These are phyloP conservation scores for Andricus grossulariae DNA, from an alignment of 1,140 invertebrate species.

Conservation along the genomic window DNA sequence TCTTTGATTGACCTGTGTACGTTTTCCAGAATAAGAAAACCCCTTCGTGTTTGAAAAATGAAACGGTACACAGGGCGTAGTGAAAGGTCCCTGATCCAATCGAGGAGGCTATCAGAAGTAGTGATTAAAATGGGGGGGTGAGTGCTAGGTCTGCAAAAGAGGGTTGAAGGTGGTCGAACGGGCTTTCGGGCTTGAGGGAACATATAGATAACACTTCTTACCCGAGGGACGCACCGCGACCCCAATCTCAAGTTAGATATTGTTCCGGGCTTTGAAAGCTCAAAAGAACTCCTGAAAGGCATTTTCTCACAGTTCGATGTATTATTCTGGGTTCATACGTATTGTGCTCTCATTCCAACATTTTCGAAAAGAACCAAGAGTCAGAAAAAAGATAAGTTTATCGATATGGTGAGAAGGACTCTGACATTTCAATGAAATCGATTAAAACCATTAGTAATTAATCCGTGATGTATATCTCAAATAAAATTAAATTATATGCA, in stretches of 20 bases:
- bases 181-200: slow-evolving; percentile 60
- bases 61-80: slow-evolving; percentile 43
- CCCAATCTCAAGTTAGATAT: slow-evolving; percentile 71
- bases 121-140: slow-evolving; percentile 64
- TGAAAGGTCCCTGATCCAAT: slow-evolving; percentile 61
- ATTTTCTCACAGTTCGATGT: slow-evolving; percentile 66
- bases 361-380: neutral
- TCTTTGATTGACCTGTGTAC: too few species aligned
- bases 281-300: slow-evolving; percentile 68
- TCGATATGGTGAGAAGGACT: too few species aligned
- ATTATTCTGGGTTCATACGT: slow-evolving; percentile 64
- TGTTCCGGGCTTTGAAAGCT: slow-evolving; percentile 70
- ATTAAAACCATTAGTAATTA: too few species aligned
- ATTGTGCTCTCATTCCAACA: slow-evolving; percentile 47
- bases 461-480: too few species aligned
- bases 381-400: too few species aligned
- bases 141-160: slow-evolving; percentile 3
- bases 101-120: slow-evolving; percentile 59
- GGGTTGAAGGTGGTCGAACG: slow-evolving; percentile 37
- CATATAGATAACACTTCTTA: slow-evolving; percentile 68
- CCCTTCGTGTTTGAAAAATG: slow-evolving; percentile 30
- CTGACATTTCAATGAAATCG: too few species aligned
- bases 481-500: too few species aligned
- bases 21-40: neutral
- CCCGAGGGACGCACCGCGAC: slow-evolving; percentile 64